phyloP scores from a whole-genome alignment of 2,888 invertebrate species.

The Arge pagana region DNA sequence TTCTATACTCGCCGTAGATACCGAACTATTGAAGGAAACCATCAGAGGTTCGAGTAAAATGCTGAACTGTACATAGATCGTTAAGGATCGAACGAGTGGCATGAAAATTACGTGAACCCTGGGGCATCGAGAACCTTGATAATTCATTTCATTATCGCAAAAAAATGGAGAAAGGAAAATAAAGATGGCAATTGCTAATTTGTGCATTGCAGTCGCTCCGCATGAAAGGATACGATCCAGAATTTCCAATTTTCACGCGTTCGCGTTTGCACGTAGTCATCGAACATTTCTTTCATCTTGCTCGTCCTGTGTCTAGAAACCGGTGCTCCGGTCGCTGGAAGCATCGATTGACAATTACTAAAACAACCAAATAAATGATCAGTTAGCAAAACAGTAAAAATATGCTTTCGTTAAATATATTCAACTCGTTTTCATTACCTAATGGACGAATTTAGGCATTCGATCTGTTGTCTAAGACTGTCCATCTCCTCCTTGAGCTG shows the following conservation, averaged over 20 bases:
- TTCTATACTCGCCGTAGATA: slow-evolving; percentile 87
- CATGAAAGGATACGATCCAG: slow-evolving; percentile 90
- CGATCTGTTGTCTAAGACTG: slow-evolving; percentile 83
- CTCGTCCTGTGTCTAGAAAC: slow-evolving; percentile 87
- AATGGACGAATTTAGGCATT: slow-evolving; percentile 86
- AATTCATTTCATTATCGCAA: background rate
- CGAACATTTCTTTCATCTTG: slow-evolving; percentile 92
- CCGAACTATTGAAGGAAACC: slow-evolving; percentile 88
- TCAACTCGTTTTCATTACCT: slow-evolving; percentile 65
- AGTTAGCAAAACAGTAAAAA: background rate
- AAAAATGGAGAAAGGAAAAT: slow-evolving; percentile 34
- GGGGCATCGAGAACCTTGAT: background rate
- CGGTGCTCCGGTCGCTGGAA: slow-evolving; percentile 95
- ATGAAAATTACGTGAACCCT: slow-evolving; percentile 27
- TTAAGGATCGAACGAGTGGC: slow-evolving; percentile 56
- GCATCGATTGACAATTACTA: slow-evolving; percentile 91
- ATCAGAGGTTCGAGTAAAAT: slow-evolving; percentile 87
- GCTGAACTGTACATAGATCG: slow-evolving; percentile 76
- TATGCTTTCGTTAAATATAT: background rate
- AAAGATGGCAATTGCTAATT: background rate
- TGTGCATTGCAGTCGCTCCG: slow-evolving; percentile 1
- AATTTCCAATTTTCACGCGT: slow-evolving; percentile 96
- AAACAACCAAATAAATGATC: slow-evolving; percentile 20
- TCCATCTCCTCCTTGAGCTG: slow-evolving; percentile 91
- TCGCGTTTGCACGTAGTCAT: slow-evolving; percentile 83